phyloP scores from a whole-genome alignment of 2,888 invertebrate species.

The Oscheius sp. region DNA sequence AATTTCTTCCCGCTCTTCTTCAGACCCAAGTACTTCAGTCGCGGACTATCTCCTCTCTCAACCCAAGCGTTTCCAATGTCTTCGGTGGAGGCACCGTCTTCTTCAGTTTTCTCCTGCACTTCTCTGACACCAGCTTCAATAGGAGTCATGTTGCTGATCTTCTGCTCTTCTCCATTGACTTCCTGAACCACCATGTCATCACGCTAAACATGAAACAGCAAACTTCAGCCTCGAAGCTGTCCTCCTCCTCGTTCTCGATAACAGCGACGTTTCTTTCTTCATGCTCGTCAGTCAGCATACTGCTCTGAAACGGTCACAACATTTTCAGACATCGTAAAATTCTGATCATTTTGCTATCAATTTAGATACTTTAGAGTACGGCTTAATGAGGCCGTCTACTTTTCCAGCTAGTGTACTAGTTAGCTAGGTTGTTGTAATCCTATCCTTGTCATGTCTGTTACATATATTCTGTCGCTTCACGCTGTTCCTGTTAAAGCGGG shows the following conservation, averaged over 20 bases:
- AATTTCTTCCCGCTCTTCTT: slow-evolving; percentile 54
- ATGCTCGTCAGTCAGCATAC: slow-evolving; percentile 13
- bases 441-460: too few relatives aligned
- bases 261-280: slow-evolving; percentile 21
- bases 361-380: too few relatives aligned
- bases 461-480: too few relatives aligned
- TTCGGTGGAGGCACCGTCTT: slow-evolving; percentile 32
- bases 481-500: too few relatives aligned
- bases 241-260: not conserved
- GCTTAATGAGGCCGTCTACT: too few relatives aligned
- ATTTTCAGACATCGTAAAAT: not conserved
- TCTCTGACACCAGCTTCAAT: not conserved
- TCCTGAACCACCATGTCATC: not conserved
- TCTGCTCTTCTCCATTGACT: not conserved
- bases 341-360: too few relatives aligned
- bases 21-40: slow-evolving; percentile 45
- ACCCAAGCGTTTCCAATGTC: slow-evolving; percentile 37
- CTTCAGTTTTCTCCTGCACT: slow-evolving; percentile 18
- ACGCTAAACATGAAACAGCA: not conserved
- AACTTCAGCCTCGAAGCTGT: slow-evolving; percentile 25
- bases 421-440: too few relatives aligned
- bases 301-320: slow-evolving; percentile 3
- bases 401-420: too few relatives aligned
- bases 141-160: not conserved
- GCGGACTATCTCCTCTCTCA: slow-evolving; percentile 46